Base-by-base conservation (phyloP, 1,140 invertebrate genomes). In the Matsumurasca onukii region DNA sequence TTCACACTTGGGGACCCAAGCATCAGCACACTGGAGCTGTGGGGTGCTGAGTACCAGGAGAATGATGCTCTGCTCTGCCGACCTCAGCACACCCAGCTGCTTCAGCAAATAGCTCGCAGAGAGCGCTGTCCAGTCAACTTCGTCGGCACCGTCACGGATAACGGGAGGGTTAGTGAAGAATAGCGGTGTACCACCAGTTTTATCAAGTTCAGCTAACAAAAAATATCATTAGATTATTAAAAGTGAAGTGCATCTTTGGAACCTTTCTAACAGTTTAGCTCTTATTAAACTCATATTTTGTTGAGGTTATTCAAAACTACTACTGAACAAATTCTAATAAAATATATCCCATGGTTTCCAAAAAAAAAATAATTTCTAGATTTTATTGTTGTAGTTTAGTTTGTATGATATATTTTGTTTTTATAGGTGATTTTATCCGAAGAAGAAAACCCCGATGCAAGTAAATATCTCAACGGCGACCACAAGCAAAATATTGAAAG, bases 31-130 rank as follows among this genome's bases (percentile, higher is more conserved):
- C 78, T 98, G 66, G 97, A 99, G 78, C 78, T 99, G 3, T 99
- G 97, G 97, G 96, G 95, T 0, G 97, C 97, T 0, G 97, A 99
- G 78, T 99, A 98, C 76, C 97, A 99, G 82, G 97, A 99, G 80
- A 98, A 92, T 72, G 89, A 98, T 79, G 97, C 96, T 0, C 82
- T 97, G 48, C 79, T 98, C 0, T 91, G 94, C 71, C 82, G 82
- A 48, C 80, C 86, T 65, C 78, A 89, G 66, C 83, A 92, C 73
- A 81, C 87, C 12, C 68, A 80, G 15, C 69, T 91, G 1, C 79
- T 98, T 0, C 81, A 89, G 75, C 82, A 84, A 72, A 93, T 99
- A 63, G 90, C 91, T 48, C 76, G 81, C 17, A 83, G 97, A 68
- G 97, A 99, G 84, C 87, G 93, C 70, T 98, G 97, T 79, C 92